phyloP scores from a whole-genome alignment of 2,797 vertebrate species.

The Chrosomus eos region DNA sequence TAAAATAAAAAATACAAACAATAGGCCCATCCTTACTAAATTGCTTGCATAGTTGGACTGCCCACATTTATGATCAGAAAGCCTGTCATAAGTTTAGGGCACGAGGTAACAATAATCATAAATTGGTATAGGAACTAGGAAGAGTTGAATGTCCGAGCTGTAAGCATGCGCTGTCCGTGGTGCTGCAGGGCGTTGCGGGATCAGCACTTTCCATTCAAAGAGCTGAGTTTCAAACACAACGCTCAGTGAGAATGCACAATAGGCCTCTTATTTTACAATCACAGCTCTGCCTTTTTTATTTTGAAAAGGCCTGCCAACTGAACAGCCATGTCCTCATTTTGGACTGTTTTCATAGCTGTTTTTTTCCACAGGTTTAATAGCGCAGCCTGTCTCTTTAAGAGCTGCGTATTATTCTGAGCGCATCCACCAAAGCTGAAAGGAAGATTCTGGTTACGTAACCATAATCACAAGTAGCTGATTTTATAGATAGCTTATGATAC shows the following conservation, averaged over 20 bases:
- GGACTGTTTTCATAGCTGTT: background rate
- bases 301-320: slow-evolving; percentile 6
- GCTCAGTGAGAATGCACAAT: slow-evolving; percentile 24
- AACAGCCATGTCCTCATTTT: background rate
- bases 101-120: background rate
- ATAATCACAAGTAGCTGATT: background rate
- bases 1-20: background rate
- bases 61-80: slow-evolving; percentile 12
- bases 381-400: slow-evolving; percentile 56
- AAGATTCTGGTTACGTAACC: background rate
- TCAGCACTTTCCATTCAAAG: slow-evolving; percentile 55
- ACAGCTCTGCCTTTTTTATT: background rate
- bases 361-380: background rate
- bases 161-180: slow-evolving; percentile 76
- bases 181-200: slow-evolving; percentile 63
- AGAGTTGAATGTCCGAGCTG: background rate
- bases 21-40: background rate
- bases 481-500: background rate
- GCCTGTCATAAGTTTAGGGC: background rate
- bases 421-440: background rate
- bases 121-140: too few relatives aligned
- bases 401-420: background rate
- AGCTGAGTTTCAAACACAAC: slow-evolving; percentile 1
- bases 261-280: slow-evolving; percentile 2
- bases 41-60: background rate